Percentiles rank a stretch among this genome's conserved stretches.
phyloP scores from a whole-genome alignment of 1,140 invertebrate genomes.

The Caenorhabditis remanei region DNA sequence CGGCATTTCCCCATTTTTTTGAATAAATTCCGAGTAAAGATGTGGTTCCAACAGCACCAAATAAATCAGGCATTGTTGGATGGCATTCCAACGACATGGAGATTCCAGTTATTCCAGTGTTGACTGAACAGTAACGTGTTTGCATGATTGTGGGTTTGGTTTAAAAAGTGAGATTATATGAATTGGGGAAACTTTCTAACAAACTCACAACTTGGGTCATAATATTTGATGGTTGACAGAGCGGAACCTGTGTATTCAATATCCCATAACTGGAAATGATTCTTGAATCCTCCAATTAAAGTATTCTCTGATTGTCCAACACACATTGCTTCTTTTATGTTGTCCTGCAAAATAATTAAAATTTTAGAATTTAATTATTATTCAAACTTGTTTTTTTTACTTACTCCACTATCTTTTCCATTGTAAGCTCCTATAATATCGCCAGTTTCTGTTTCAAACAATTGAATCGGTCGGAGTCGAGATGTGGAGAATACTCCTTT shows the following conservation, averaged over 20 bases:
- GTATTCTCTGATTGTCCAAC: neutral
- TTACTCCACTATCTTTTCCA: constrained; percentile 8
- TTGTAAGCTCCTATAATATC: constrained; percentile 1
- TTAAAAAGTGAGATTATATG: neutral
- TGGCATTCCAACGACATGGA: neutral
- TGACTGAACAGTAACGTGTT: neutral
- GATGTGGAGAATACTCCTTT: constrained; percentile 14
- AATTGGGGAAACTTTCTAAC: neutral
- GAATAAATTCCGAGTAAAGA: neutral
- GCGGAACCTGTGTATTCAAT: neutral
- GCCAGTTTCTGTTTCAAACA: constrained; percentile 16
- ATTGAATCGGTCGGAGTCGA: constrained; percentile 5
- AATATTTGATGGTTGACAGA: neutral
- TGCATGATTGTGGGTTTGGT: neutral
- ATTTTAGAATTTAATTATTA: neutral
- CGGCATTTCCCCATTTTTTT: constrained; percentile 4
- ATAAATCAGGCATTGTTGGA: constrained; percentile 43
- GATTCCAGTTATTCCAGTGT: neutral
- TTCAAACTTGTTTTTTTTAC: neutral
- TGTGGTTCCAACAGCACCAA: neutral
- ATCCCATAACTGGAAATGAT: constrained; percentile 33
- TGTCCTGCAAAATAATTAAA: constrained; percentile 19
- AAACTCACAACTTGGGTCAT: neutral
- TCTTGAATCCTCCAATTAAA: constrained; percentile 4
- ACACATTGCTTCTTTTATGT: constrained; percentile 23